Conservation (phyloP, 2,888 invertebrate species). For the Gastracanthus pulcherrimus region DNA sequence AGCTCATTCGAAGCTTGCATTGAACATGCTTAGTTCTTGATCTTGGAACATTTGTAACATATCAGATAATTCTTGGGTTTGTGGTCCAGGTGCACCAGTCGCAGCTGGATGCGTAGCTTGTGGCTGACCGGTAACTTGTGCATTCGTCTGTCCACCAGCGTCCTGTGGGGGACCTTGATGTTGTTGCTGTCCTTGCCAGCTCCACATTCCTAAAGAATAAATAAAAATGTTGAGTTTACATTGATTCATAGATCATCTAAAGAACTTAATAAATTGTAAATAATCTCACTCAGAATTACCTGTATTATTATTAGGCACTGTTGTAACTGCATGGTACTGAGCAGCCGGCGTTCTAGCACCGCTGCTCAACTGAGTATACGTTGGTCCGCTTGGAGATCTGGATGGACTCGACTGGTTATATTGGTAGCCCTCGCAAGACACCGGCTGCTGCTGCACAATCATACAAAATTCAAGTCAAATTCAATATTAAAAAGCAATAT, state of each 20-base stretch:
- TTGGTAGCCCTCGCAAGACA: constrained; percentile 84
- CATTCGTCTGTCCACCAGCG: constrained; percentile 69
- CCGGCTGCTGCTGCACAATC: constrained; percentile 80
- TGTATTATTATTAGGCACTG: constrained; percentile 77
- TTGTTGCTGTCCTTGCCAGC: constrained; percentile 82
- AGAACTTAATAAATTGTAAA: not conserved
- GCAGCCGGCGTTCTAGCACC: constrained; percentile 80
- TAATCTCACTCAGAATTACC: constrained; percentile 63
- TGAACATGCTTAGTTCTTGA: constrained; percentile 95
- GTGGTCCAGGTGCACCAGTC: constrained; percentile 81
- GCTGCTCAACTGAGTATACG: constrained; percentile 88
- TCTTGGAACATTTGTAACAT: constrained; percentile 94
- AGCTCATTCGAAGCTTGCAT: constrained; percentile 85
- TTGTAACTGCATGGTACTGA: constrained; percentile 78
- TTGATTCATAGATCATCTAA: not conserved
- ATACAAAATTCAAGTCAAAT: no score
- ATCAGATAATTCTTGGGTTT: constrained; percentile 91
- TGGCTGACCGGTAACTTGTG: constrained; percentile 71
- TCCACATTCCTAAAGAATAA: constrained; percentile 84
- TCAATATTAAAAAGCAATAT: not conserved
- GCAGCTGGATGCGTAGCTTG: constrained; percentile 72
- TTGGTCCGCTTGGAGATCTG: constrained; percentile 90
- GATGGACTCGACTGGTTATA: constrained; percentile 87
- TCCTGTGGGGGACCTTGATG: constrained; percentile 74
- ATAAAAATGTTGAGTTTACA: not conserved